Evolutionary conservation across 2,113 vertebrate species (phyloP).

Genomic region (Tylochromis polylepis): DNA sequence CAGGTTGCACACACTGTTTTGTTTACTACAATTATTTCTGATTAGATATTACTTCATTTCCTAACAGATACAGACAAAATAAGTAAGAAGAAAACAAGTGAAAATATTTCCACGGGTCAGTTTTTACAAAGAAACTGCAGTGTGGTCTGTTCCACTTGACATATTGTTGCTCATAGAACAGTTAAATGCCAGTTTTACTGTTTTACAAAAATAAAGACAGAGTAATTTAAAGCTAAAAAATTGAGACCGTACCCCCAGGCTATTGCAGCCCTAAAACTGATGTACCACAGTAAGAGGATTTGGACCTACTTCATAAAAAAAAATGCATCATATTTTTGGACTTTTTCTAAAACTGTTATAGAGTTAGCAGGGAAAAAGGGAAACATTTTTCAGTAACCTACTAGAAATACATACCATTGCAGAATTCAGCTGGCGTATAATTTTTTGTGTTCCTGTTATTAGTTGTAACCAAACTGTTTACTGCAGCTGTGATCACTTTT

Average conservation of each 20-base stretch:
- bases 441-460: neutral
- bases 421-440: neutral
- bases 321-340: neutral
- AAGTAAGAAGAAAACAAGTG: neutral
- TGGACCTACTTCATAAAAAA: neutral
- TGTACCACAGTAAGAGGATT: neutral
- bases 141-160: too few relatives aligned
- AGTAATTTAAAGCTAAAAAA: neutral
- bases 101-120: neutral
- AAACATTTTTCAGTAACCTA: neutral
- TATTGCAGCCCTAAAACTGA: neutral
- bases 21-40: rapidly evolving
- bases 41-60: neutral
- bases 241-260: neutral
- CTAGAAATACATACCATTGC: neutral
- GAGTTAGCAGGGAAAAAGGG: neutral
- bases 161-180: neutral
- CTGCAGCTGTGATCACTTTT: neutral
- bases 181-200: neutral
- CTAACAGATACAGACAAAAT: neutral
- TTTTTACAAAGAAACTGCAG: neutral
- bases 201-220: neutral
- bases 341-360: neutral
- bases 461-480: neutral
- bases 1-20: neutral